Conservation (phyloP, 2,797 vertebrate genomes). For the Leptoclinus maculatus region DNA sequence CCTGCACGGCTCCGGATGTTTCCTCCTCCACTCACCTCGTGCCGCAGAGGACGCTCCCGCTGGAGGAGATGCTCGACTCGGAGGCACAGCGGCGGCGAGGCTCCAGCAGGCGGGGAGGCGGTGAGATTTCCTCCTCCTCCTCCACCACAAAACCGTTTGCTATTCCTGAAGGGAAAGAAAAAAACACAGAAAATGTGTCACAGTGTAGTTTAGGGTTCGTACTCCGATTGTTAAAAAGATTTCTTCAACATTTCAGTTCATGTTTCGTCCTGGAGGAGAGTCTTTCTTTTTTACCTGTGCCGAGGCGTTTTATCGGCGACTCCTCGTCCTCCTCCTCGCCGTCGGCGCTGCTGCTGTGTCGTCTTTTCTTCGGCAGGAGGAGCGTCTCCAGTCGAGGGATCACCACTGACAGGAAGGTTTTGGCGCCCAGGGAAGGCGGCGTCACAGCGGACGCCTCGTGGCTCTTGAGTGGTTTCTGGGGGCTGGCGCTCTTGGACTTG, state of each 20-base stretch:
- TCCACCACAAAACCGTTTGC: constrained; percentile 91
- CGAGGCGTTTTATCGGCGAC: constrained; percentile 93
- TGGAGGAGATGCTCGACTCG: constrained; percentile 97
- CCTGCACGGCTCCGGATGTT: neutral
- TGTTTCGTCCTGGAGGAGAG: neutral
- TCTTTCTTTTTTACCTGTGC: constrained; percentile 84
- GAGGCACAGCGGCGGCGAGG: constrained; percentile 96
- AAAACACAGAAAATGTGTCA: neutral
- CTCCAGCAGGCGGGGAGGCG: constrained; percentile 85
- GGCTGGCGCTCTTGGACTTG: constrained; percentile 96
- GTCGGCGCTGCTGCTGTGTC: constrained; percentile 91
- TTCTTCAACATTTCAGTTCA: neutral
- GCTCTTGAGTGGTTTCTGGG: constrained; percentile 90
- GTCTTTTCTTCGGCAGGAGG: constrained; percentile 95
- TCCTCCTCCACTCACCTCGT: constrained; percentile 80
- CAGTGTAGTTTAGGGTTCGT: neutral
- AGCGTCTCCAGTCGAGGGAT: constrained; percentile 98
- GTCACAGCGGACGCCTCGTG: constrained; percentile 85
- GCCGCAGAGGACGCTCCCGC: constrained; percentile 88
- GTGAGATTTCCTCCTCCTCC: constrained; percentile 80
- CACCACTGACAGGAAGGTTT: constrained; percentile 99
- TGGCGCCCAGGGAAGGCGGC: constrained; percentile 90
- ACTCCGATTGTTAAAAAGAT: neutral
- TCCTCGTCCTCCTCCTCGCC: constrained; percentile 88
- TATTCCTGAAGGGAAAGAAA: constrained; percentile 81